Base-by-base conservation (phyloP, 2,888 invertebrate species). In the Amitus sp. region DNA sequence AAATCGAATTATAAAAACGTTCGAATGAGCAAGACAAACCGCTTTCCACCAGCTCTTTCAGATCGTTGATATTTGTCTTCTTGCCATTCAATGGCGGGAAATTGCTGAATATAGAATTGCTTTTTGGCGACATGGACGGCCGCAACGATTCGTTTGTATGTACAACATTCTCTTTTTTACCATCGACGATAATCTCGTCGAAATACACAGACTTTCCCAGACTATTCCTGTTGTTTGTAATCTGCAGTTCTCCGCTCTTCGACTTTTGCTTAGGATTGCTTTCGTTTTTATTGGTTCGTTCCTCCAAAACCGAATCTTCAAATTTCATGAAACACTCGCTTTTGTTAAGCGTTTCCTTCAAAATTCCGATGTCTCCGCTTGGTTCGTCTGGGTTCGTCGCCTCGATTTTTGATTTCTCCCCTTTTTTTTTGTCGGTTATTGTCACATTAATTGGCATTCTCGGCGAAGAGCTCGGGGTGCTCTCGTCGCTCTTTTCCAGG, bases 11-110 rank as follows among this genome's bases (percentile, higher is more conserved):
- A n/a, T n/a, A n/a, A n/a, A n/a, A n/a, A n/a, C n/a, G n/a, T n/a
- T n/a, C n/a, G n/a, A n/a, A n/a, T n/a, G n/a, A n/a, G n/a, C n/a
- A n/a, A n/a, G n/a, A n/a, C n/a, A n/a, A n/a, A 81, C 82, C 78
- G 49, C 77, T 75, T 54, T 79, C 74, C 74, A 82, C 77, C 19
- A 82, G 66, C 68, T 79, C 76, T 54, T 81, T 82, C 17, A 82
- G 62, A 61, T 80, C 81, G 62, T 77, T 79, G 47, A 82, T 77
- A 61, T 79, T 78, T 34, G 80, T 68, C 55, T 78, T 81, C 67
- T 79, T 79, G 30, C 79, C 78, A 67, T 79, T 80, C 23, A 82
- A 61, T 9, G 82, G 78, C n/a, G 80, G 79, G 39, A 82, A 67
- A 69, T 82, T 79, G 27, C 73, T 66, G 59, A 81, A 78, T 71